These are phyloP conservation scores for Spea multiplicata DNA, from an alignment of 2,113 vertebrate species.

Conservation along the genomic window DNA sequence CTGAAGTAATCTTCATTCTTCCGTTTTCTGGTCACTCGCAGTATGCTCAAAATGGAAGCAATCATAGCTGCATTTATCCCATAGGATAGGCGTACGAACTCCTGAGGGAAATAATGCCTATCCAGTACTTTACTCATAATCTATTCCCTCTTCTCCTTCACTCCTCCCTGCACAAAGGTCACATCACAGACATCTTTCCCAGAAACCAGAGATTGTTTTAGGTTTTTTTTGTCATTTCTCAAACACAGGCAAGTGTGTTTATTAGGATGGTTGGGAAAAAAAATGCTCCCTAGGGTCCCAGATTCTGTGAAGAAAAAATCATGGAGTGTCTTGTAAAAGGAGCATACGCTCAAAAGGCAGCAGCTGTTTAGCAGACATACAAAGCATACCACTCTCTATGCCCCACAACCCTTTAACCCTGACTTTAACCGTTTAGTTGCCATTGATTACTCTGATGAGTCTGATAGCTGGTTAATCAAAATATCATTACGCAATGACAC, in stretches of 20 bases:
- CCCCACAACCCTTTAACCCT: too few species aligned
- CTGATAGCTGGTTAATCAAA: too few species aligned
- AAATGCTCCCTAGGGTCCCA: conserved; percentile 4
- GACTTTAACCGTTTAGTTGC: too few species aligned
- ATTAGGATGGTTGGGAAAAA: conserved; percentile 1
- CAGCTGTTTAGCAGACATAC: conserved; percentile 19
- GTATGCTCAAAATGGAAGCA: background rate
- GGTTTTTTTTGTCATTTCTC: conserved; percentile 9
- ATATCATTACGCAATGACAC: too few species aligned
- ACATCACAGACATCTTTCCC: conserved; percentile 15
- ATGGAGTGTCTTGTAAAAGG: background rate
- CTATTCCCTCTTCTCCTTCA: background rate
- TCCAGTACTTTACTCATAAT: background rate
- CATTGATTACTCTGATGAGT: too few species aligned
- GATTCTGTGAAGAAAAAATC: background rate
- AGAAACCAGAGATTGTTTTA: conserved; percentile 33
- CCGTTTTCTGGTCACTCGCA: background rate
- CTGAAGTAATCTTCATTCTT: too few species aligned
- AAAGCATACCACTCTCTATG: background rate
- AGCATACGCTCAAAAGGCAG: background rate
- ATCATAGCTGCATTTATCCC: background rate
- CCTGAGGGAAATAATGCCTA: conserved; percentile 10
- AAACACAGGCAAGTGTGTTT: conserved; percentile 10
- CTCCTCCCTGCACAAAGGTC: conserved; percentile 7
- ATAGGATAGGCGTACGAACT: background rate